These are phyloP conservation scores for Alectoris magna DNA, from an alignment of 2,797 vertebrate genomes.

Conservation along the genomic window DNA sequence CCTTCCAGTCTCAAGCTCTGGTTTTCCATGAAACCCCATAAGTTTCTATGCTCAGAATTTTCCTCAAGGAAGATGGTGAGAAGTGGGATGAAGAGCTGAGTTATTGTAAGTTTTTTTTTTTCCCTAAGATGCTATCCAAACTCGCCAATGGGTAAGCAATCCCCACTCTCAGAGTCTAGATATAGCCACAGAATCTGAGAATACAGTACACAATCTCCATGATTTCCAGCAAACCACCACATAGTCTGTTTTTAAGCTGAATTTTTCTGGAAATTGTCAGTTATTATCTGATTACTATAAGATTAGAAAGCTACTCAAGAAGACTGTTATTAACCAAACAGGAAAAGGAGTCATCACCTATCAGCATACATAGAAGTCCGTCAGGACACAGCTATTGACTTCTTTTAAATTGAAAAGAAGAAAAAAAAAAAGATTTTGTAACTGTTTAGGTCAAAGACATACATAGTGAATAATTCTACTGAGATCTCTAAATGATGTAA, in stretches of 20 bases:
- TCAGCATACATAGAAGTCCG: neutral
- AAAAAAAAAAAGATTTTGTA: neutral
- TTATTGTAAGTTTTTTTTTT: neutral
- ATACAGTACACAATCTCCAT: neutral
- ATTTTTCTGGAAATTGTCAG: neutral
- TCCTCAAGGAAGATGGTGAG: neutral
- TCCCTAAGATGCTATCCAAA: neutral
- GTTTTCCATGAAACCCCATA: neutral
- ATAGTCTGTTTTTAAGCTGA: neutral
- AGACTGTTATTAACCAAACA: neutral
- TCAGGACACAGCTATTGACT: neutral
- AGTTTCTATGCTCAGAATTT: neutral
- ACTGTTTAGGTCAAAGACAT: neutral
- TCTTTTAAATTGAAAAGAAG: neutral
- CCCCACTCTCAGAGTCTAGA: neutral
- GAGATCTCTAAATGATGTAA: neutral
- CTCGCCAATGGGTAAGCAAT: neutral
- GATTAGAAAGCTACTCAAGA: neutral
- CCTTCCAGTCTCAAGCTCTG: neutral
- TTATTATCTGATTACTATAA: neutral
- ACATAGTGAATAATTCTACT: neutral
- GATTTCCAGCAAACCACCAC: neutral
- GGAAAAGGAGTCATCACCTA: neutral
- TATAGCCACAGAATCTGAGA: neutral
- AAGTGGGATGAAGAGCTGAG: fast-evolving